Conservation (phyloP, 2,888 invertebrate species). For the Ochropleura plecta region DNA sequence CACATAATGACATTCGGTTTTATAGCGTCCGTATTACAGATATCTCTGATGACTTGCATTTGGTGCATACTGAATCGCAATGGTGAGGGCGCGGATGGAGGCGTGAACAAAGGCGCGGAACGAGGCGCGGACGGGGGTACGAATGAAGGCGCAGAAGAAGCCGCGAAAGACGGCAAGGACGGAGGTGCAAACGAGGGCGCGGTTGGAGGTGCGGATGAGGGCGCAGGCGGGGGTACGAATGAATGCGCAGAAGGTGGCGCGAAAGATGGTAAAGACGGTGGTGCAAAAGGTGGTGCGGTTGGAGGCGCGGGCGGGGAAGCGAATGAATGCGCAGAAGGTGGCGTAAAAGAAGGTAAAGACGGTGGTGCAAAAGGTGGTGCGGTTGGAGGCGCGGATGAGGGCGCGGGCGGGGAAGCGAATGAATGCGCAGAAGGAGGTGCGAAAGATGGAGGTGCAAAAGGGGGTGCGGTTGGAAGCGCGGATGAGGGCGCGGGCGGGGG, state of each 20-base stretch:
- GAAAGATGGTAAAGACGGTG: no score
- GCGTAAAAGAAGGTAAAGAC: rapidly evolving
- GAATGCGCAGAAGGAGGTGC: not conserved
- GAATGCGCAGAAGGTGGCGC: not conserved
- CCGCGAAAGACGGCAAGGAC: rapidly evolving
- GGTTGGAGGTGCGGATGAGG: no score
- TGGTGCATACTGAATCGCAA: conserved; percentile 3
- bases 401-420: no score
- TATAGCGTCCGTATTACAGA: conserved; percentile 18
- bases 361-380: not conserved
- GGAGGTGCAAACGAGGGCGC: not conserved
- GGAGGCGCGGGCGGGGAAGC: no score
- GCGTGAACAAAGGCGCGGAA: no score
- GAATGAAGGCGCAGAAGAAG: no score
- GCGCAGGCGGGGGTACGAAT: not conserved
- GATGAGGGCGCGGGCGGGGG: not conserved
- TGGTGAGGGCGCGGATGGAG: not conserved
- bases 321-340: not conserved
- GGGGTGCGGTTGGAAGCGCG: not conserved
- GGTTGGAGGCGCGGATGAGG: not conserved
- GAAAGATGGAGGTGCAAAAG: rapidly evolving
- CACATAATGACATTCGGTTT: conserved; percentile 41
- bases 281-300: no score
- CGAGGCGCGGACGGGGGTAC: no score
- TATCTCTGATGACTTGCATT: conserved; percentile 4